Evolutionary conservation across 2,888 invertebrate species (phyloP).

Genomic region (Euproctis similis): DNA sequence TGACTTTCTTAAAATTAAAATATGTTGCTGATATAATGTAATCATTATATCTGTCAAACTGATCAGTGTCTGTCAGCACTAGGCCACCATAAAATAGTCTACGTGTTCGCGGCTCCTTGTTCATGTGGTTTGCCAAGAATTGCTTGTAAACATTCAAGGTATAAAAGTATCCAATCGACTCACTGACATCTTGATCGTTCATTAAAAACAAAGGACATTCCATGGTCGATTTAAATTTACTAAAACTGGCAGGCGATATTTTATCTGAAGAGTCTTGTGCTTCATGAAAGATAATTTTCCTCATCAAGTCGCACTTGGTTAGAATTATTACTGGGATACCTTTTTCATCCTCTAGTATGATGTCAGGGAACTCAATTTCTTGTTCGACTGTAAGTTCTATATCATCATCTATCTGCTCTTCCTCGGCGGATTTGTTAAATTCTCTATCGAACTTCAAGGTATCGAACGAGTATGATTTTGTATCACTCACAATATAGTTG

Average conservation of each 20-base stretch:
- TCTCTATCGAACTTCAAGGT: conserved; percentile 1
- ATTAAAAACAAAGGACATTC: conserved; percentile 3
- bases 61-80: conserved; percentile 1
- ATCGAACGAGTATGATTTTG: conserved; percentile 1
- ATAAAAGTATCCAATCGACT: conserved; percentile 3
- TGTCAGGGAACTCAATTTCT: conserved; percentile 4
- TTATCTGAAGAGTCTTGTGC: not conserved
- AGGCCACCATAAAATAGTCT: conserved; percentile 2
- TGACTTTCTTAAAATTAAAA: conserved; percentile 1
- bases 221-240: not conserved
- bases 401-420: not conserved
- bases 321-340: conserved; percentile 4
- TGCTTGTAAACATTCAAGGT: conserved; percentile 2
- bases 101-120: conserved; percentile 2
- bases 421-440: not conserved
- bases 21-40: conserved; percentile 2
- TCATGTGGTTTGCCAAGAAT: conserved; percentile 1
- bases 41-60: conserved; percentile 5
- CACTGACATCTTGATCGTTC: not conserved
- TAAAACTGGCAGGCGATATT: not conserved
- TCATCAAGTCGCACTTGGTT: conserved; percentile 1
- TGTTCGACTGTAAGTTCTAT: conserved; percentile 1
- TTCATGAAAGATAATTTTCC: not conserved
- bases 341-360: conserved; percentile 1
- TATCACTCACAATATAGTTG: conserved; percentile 2